phyloP scores from a whole-genome alignment of 2,888 invertebrate species.

The Caenorhabditis sp. region DNA sequence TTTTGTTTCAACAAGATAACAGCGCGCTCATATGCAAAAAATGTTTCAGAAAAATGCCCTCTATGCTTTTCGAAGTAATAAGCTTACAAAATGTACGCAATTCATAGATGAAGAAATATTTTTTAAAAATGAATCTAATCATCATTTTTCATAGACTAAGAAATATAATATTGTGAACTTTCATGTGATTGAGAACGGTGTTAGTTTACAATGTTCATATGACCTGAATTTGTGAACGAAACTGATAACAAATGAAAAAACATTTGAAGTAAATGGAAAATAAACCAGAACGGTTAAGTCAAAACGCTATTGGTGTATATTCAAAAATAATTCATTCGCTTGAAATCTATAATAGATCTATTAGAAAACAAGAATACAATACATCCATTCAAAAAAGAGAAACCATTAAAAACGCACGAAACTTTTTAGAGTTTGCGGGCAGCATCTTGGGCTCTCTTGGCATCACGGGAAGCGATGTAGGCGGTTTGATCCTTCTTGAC shows the following conservation, averaged over 20 bases:
- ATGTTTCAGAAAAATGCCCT: too few relatives aligned
- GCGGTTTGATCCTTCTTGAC: slow-evolving; percentile 56
- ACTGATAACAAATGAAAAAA: background rate
- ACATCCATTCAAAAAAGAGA: slow-evolving; percentile 4
- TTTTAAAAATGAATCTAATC: too few relatives aligned
- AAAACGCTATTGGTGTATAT: background rate
- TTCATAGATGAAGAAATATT: too few relatives aligned
- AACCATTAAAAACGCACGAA: background rate
- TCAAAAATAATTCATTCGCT: slow-evolving; percentile 34
- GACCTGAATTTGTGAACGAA: background rate
- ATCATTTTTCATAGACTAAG: too few relatives aligned
- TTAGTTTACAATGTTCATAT: background rate
- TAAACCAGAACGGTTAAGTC: background rate
- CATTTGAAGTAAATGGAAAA: background rate
- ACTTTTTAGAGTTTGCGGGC: slow-evolving; percentile 55
- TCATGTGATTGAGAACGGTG: too few relatives aligned
- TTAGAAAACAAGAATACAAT: slow-evolving; percentile 42
- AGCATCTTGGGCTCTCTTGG: slow-evolving; percentile 59
- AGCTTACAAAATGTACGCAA: too few relatives aligned
- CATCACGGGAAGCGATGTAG: slow-evolving; percentile 60
- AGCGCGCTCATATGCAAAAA: too few relatives aligned
- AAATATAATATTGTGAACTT: too few relatives aligned
- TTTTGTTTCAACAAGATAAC: too few relatives aligned
- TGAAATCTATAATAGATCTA: slow-evolving; percentile 45
- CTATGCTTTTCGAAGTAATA: too few relatives aligned